Evolutionary conservation across 2,797 vertebrate species (phyloP), one percentile per base, ranked within the genome.

Genomic region (Acropternis orthonyx): DNA sequence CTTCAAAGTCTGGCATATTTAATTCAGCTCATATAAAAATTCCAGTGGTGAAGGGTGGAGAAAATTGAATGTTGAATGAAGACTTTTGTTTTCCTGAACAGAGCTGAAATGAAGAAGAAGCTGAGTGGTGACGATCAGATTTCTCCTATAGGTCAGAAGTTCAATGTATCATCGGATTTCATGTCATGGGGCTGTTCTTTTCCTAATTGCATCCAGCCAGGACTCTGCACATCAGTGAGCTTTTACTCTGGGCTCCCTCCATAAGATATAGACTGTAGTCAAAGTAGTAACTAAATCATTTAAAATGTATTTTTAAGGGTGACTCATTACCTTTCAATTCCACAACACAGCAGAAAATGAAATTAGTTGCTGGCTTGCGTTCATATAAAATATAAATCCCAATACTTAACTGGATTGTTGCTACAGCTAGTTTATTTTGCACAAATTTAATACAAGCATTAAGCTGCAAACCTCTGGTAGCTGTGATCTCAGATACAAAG

Each of bases 111-210:
- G 44, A 92, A 90, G 87, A 91, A 87, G 86, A 56, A 73, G 61
- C 54, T 46, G 83, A 49, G 73, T 71, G 78, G 87, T 63, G 80
- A 72, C 0, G 34, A 89, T 97, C 93, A 61, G 56, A 68, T 97
- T 96, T 96, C 95, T 88, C 63, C 54, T 56, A 10, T 61, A 93
- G 94, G 91, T 95, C 91, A 96, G 83, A 69, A 97, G 94, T 95
- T 96, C 92, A 95, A 6, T 10, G 49, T 36, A 62, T 94, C 91
- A 62, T 87, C 28, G 1, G 75, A 79, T 97, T 96, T 96, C 93
- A 65, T 61, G 59, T 93, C 88, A 86, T 79, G 91, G 61, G 90
- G 85, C 81, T 96, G 73, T 51, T 88, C 67, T 91, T 46, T 32
- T 90, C 68, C 86, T 91, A 63, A 93, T 16, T 93, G 86, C 88